A percentile compares a stretch with the other conserved stretches of the same genome.
Conservation (phyloP, 2,113 vertebrate genomes). For the Peromyscus polionotus region DNA sequence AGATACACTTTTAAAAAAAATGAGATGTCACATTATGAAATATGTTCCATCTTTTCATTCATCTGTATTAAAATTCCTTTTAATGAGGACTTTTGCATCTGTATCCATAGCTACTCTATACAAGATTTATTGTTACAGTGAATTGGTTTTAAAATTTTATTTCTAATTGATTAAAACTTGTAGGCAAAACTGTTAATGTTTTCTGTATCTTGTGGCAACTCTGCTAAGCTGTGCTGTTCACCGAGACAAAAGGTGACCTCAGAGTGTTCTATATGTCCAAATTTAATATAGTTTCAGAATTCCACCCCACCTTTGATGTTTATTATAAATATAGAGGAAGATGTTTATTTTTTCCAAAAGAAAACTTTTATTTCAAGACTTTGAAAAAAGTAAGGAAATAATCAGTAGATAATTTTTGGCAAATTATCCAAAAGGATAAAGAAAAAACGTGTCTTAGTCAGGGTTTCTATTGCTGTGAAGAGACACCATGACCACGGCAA, state of each 20-base stretch:
- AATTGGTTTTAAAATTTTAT: not conserved
- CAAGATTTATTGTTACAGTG: not conserved
- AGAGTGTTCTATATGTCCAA: not conserved
- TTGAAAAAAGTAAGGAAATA: not conserved
- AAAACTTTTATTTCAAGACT: not conserved
- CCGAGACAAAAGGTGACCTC: not conserved
- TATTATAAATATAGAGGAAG: not conserved
- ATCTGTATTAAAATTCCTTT: not conserved
- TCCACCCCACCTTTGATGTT: not conserved
- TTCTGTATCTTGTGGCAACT: not conserved
- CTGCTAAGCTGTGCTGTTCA: not conserved
- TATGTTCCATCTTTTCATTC: not conserved
- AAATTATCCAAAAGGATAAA: not conserved
- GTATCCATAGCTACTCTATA: not conserved
- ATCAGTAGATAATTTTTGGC: not conserved
- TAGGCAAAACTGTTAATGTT: not conserved
- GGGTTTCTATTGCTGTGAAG: not conserved
- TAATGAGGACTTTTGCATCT: not conserved
- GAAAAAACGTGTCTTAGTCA: not conserved
- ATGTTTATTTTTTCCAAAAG: not conserved
- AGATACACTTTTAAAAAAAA: not conserved
- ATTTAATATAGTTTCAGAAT: not conserved
- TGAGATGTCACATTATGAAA: not conserved
- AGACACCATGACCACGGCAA: not conserved
- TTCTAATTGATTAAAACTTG: not conserved